These are phyloP conservation scores for Rhincodon typus DNA, from an alignment of 2,797 vertebrate species.

Conservation along the genomic window DNA sequence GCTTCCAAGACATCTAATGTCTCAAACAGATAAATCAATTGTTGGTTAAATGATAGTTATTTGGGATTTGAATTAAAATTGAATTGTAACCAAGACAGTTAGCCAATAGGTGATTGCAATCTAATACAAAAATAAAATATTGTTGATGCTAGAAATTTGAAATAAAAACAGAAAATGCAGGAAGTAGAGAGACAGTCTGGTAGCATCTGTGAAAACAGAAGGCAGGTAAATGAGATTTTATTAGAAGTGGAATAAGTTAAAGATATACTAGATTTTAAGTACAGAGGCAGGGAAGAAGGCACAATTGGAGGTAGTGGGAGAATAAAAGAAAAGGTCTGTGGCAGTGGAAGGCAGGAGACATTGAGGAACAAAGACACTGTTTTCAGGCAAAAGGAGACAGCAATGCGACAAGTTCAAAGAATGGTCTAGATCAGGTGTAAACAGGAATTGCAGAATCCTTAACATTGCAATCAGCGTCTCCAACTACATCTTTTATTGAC, in stretches of 20 bases:
- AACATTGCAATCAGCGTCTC: background rate
- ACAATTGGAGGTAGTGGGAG: background rate
- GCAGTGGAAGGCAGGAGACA: too few species aligned
- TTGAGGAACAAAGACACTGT: too few species aligned
- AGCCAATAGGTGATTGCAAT: background rate
- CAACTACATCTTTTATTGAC: background rate
- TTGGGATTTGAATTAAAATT: background rate
- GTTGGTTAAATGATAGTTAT: background rate
- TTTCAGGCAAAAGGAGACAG: too few species aligned
- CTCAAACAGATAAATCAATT: background rate
- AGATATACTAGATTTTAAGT: too few species aligned
- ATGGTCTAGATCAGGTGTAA: background rate
- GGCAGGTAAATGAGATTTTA: background rate
- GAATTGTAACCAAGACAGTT: background rate
- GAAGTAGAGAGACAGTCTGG: background rate
- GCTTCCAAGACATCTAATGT: background rate
- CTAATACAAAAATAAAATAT: too few species aligned
- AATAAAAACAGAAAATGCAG: background rate
- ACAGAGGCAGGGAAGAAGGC: background rate
- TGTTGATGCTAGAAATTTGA: background rate
- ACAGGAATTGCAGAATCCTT: background rate
- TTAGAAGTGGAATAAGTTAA: background rate
- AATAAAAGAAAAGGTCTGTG: too few species aligned
- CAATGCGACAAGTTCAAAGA: too few species aligned
- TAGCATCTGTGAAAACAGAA: background rate